These are phyloP conservation scores for Cygnus buccinator DNA, from an alignment of 2,113 vertebrate genomes.

Conservation along the genomic window DNA sequence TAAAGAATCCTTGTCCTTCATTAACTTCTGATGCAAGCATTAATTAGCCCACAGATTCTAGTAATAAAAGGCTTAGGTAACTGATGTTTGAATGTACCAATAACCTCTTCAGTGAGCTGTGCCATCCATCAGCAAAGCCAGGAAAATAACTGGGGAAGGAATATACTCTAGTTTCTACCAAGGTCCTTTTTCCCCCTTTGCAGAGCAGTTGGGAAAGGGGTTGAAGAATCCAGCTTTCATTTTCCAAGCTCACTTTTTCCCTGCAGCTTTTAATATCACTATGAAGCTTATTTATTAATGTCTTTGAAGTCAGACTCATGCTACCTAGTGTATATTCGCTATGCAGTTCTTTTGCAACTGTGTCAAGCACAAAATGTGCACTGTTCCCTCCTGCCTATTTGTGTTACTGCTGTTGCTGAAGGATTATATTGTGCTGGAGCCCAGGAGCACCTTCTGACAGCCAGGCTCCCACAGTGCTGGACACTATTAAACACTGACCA, in stretches of 20 bases:
- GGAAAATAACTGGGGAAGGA: neutral
- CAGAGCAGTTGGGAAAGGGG: neutral
- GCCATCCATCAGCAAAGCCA: conserved; percentile 11
- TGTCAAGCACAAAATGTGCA: neutral
- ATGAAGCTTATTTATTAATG: neutral
- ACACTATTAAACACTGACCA: neutral
- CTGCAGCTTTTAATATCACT: neutral
- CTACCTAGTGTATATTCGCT: neutral
- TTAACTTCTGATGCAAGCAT: conserved; percentile 48
- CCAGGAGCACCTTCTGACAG: neutral
- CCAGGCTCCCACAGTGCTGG: neutral
- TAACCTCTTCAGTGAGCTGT: conserved; percentile 22
- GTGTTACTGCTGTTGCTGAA: neutral
- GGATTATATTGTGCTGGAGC: neutral
- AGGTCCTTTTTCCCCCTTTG: neutral
- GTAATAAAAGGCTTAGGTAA: conserved; percentile 20
- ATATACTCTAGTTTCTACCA: neutral
- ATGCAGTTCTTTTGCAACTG: neutral
- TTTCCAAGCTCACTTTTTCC: neutral
- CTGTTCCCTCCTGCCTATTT: neutral
- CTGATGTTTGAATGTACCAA: neutral
- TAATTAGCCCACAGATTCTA: conserved; percentile 44
- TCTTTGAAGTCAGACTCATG: neutral
- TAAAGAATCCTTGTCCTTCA: conserved; percentile 43
- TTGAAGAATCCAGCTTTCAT: neutral